Evolutionary conservation across 2,797 vertebrate species (phyloP).

Genomic region (Loriculus beryllinus): DNA sequence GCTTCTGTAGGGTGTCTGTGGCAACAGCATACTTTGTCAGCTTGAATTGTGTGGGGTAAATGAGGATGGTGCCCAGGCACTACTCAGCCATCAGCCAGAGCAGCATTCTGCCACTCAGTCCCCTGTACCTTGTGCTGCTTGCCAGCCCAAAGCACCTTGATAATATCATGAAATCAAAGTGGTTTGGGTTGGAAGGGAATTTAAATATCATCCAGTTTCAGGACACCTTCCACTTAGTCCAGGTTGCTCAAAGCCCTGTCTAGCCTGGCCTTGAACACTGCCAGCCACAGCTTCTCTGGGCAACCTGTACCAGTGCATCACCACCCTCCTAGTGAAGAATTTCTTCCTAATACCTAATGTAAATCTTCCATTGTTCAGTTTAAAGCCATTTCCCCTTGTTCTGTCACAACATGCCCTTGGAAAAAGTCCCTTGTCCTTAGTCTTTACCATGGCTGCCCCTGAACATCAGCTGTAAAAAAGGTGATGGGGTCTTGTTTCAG

Average conservation of each 20-base stretch:
- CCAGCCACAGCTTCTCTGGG: background rate
- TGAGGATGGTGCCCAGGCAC: background rate
- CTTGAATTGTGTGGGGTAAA: background rate
- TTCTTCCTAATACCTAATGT: background rate
- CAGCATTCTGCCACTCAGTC: background rate
- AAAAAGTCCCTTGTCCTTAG: background rate
- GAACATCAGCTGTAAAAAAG: background rate
- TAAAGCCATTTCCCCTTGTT: background rate
- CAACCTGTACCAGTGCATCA: background rate
- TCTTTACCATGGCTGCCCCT: background rate
- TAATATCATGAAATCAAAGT: background rate
- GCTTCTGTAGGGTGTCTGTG: background rate
- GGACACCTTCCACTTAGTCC: background rate
- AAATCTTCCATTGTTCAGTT: background rate
- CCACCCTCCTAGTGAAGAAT: background rate
- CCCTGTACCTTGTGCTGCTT: background rate
- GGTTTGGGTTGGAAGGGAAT: background rate
- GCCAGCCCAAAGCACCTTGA: fast-evolving
- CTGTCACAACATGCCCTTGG: background rate
- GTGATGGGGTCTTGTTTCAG: background rate
- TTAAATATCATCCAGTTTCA: background rate
- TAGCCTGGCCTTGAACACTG: background rate
- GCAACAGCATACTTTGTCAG: fast-evolving
- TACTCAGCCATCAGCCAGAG: background rate
- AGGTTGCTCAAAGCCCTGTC: background rate